phyloP scores from a whole-genome alignment of 2,113 vertebrate genomes.

The Scytalopus superciliaris region DNA sequence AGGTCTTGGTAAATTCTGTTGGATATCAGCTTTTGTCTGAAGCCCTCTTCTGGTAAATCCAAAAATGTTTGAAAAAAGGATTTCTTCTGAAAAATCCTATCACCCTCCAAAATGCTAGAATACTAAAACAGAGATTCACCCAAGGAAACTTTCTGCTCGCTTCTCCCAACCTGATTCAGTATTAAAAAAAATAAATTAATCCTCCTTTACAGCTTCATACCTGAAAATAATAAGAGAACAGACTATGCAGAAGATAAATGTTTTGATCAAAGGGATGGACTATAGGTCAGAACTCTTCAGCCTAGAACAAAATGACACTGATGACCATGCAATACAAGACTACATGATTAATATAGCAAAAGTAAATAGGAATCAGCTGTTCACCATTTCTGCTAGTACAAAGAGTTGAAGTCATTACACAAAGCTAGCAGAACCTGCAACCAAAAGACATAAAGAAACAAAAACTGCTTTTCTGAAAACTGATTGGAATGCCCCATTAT shows the following conservation, averaged over 20 bases:
- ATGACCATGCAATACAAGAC: not conserved
- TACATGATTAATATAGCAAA: not conserved
- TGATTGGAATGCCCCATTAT: not conserved
- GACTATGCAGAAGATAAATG: not conserved
- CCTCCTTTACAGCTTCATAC: not conserved
- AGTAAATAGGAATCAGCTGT: not conserved
- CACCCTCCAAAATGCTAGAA: not conserved
- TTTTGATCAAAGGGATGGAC: not conserved
- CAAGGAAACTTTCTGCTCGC: not conserved
- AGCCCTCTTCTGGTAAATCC: not conserved
- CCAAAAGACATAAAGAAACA: not conserved
- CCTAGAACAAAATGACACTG: not conserved
- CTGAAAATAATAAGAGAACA: not conserved
- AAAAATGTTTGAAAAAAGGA: not conserved
- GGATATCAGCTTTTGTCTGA: not conserved
- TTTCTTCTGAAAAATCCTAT: not conserved
- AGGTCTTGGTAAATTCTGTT: not conserved
- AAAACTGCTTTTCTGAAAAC: constrained; percentile 18
- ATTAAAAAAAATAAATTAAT: not conserved
- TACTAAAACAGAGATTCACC: not conserved
- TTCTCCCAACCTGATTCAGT: not conserved
- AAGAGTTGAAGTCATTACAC: not conserved
- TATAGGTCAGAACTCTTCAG: not conserved
- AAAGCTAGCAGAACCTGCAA: not conserved
- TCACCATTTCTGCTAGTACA: not conserved